Evolutionary conservation across 2,888 invertebrate species (phyloP), one percentile per base, ranked within the genome.

Genomic region (Apotomis capreana): DNA sequence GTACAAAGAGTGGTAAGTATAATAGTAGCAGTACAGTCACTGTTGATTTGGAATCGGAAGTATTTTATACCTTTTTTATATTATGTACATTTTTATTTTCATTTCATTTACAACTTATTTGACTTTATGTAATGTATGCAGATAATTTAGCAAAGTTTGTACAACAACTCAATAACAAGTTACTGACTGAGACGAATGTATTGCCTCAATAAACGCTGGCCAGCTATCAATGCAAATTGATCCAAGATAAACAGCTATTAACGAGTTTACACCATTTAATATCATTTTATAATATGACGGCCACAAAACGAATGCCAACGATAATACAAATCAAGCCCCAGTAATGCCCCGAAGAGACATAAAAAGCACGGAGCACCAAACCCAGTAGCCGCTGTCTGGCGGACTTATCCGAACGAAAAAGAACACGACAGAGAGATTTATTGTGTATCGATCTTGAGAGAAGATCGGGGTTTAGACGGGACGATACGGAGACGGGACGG

Each of bases 371-470:
- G 6, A 40, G 74, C 79, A 76, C 78, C 69, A 85, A 88, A 83
- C 80, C 86, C 89, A 84, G 89, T 89, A 89, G 89, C 89, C 75
- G 80, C 87, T 87, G 89, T 88, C 88, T 82, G 84, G 80, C 79
- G 79, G 57, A 85, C 86, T 87, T 86, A 86, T 83, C 84, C 79
- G 79, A 78, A 79, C 76, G 79, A 84, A 85, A 85, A 85, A 80
- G 84, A 86, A 83, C 85, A 85, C 78, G 83, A 82, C 78, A 77
- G 67, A 77, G 83, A 88, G 89, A 89, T 89, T 89, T 89, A 89
- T 89, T 85, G 87, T 86, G 85, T 87, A 89, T 89, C 88, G 89
- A 90, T 89, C 89, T 85, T 80, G 83, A 82, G 83, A 87, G 83
- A 86, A 85, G 87, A 89, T 89, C 87, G 86, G 86, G 85, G 61